Conservation (phyloP, 2,797 vertebrate species). For the Mastacembelus armatus region DNA sequence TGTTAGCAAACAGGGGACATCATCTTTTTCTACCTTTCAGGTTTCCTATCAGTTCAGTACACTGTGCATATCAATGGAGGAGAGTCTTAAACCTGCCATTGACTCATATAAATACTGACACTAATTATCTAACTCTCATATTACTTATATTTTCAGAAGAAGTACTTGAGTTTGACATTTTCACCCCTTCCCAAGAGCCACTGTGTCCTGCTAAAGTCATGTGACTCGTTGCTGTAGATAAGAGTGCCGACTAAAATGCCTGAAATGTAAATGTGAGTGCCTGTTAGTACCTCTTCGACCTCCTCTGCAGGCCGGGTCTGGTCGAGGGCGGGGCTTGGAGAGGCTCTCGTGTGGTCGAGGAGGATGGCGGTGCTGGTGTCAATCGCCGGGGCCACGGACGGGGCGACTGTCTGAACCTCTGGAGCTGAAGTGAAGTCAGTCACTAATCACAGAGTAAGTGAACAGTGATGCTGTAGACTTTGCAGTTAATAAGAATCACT, state of each 20-base stretch:
- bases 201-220: neutral
- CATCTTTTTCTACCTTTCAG: no score
- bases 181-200: neutral
- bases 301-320: conserved; percentile 73
- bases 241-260: neutral
- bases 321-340: conserved; percentile 39
- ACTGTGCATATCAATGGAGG: no score
- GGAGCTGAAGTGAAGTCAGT: conserved; percentile 15
- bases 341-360: conserved; percentile 67
- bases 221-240: neutral
- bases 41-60: no score
- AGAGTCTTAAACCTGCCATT: no score
- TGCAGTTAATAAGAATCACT: no score
- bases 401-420: conserved; percentile 20
- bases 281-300: conserved; percentile 74
- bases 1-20: no score
- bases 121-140: no score
- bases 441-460: neutral
- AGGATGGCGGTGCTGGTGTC: conserved; percentile 43
- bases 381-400: conserved; percentile 7
- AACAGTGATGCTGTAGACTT: no score
- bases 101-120: neutral
- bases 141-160: neutral
- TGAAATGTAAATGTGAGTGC: conserved; percentile 6
- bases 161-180: conserved; percentile 11